phyloP scores from a whole-genome alignment of 2,113 vertebrate species.

The Corydoras maculifer region DNA sequence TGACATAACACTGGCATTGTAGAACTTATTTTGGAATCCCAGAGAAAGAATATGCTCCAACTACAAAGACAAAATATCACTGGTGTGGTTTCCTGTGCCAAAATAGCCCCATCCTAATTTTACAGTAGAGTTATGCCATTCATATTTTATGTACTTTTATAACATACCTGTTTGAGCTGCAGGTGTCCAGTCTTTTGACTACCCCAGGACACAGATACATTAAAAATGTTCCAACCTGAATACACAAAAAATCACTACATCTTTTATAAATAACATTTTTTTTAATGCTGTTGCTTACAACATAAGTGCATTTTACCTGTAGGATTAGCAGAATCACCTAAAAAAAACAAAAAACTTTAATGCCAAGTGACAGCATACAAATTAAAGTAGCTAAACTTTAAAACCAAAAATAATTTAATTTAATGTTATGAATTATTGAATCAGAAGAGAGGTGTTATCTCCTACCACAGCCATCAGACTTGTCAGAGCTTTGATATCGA shows the following conservation, averaged over 20 bases:
- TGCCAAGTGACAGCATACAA: too few relatives aligned
- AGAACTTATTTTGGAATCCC: slow-evolving; percentile 74
- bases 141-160: too few relatives aligned
- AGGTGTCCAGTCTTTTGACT: slow-evolving; percentile 19
- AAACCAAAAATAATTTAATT: too few relatives aligned
- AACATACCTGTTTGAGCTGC: slow-evolving; percentile 55
- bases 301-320: slow-evolving; percentile 58
- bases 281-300: background rate
- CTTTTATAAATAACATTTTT: background rate
- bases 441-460: too few relatives aligned
- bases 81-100: background rate
- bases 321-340: slow-evolving; percentile 70
- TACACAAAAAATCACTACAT: slow-evolving; percentile 18
- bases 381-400: too few relatives aligned
- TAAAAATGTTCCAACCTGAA: slow-evolving; percentile 69
- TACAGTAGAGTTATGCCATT: too few relatives aligned
- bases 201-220: slow-evolving; percentile 64
- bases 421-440: too few relatives aligned
- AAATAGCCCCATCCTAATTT: too few relatives aligned
- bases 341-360: slow-evolving; percentile 6
- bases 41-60: slow-evolving; percentile 53
- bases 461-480: slow-evolving; percentile 60
- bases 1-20: slow-evolving; percentile 52
- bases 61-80: slow-evolving; percentile 43
- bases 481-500: slow-evolving; percentile 54